Evolutionary conservation across 1,140 invertebrate genomes (phyloP), one percentile per base, ranked within the genome.

Genomic region (Saccostrea glomerata): DNA sequence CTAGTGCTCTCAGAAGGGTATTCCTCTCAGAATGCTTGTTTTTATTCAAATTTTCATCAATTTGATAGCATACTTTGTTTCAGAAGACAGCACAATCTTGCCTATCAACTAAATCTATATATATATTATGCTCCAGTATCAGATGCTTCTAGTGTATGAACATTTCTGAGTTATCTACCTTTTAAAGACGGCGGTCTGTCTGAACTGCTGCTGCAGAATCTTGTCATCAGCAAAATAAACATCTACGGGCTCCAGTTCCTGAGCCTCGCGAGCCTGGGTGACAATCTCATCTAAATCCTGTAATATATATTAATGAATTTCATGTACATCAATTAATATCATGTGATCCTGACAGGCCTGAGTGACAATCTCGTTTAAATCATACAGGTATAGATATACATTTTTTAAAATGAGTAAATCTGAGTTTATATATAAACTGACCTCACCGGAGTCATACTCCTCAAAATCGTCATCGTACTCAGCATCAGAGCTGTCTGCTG

Each of bases 251-350:
- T 88, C 87, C 2, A 94, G 70, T 15, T 91, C 92, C 83, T 92
- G 92, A 9, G 92, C 92, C 82, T 93, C 92, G 56, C 85, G 91
- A 2, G 94, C 94, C 63, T 92, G 91, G 23, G 77, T 89, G 15
- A 94, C 91, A 82, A 94, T 85, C n/a, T 92, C 90, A 90, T 94
- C 92, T 82, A 94, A 83, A 86, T 93, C 92, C 93, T 94, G 60
- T 17, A 58, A 36, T 36, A 36, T 36, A 36, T 36, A 2, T 36
- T 1, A 36, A 36, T 36, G 30, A 36, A 36, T 36, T 36, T 36
- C 2, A 36, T 36, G 2, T 36, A 36, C 30, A 36, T 36, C 30
- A 47, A 47, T 47, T 7, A 47, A 47, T 47, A 47, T 47, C 47
- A 47, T 7, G 9, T 92, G 92, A 9, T 92, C 92, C 82, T 93